Evolutionary conservation across 1,140 invertebrate genomes (phyloP).

Genomic region (Laodelphax striatellus): DNA sequence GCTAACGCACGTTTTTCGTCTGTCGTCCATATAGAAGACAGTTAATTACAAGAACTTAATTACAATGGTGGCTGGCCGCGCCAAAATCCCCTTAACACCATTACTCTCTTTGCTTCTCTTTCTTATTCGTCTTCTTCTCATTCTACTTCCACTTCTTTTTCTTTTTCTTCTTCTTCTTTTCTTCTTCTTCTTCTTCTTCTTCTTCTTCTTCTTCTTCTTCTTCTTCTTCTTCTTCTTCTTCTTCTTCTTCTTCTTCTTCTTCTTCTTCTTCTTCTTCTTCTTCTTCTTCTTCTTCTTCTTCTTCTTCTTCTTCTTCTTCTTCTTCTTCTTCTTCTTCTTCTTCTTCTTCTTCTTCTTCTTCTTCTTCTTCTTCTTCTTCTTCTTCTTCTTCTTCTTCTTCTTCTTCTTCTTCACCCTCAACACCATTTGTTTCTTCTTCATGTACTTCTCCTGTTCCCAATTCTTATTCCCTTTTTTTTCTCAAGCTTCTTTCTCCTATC

Average conservation of each 20-base stretch:
- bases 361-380: neutral
- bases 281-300: neutral
- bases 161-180: neutral
- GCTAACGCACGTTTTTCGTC: too few species aligned
- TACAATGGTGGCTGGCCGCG: too few species aligned
- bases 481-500: too few species aligned
- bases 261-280: constrained; percentile 2
- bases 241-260: neutral
- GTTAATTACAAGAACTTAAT: too few species aligned
- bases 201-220: neutral
- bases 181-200: constrained; percentile 1
- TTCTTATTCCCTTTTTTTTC: too few species aligned
- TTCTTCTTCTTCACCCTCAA: neutral
- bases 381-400: neutral
- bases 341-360: constrained; percentile 1
- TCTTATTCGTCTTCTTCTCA: neutral
- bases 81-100: neutral
- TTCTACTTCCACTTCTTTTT: neutral
- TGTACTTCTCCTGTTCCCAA: neutral
- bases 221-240: neutral
- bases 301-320: constrained; percentile 3
- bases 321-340: neutral
- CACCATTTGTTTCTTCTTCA: neutral
- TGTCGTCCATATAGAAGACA: too few species aligned
- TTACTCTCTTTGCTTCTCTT: neutral